phyloP scores from a whole-genome alignment of 53 echinoderm and acorn worm genomes.

The Holothuria scabra region DNA sequence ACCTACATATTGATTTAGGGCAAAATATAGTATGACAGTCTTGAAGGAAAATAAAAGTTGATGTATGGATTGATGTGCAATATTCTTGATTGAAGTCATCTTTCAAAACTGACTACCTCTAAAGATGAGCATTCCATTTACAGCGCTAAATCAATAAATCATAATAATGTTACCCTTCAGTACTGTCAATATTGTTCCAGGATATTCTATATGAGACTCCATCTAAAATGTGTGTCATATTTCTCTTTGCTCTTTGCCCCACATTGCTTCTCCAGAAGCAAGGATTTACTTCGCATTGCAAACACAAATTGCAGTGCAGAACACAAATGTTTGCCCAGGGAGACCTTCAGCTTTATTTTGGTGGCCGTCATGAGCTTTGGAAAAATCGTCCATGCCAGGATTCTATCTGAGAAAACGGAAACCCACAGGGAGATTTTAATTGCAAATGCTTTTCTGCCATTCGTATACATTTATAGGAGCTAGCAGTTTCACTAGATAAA shows the following conservation, averaged over 20 bases:
- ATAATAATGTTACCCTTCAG: slow-evolving; percentile 15
- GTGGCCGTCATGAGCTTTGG: slow-evolving; percentile 6
- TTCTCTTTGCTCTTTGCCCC: slow-evolving; percentile 44
- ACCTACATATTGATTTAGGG: no score
- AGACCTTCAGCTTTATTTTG: slow-evolving; percentile 1
- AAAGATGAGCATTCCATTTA: not conserved
- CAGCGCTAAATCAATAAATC: slow-evolving; percentile 11
- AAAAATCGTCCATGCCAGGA: no score
- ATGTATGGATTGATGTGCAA: no score
- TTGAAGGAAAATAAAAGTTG: no score
- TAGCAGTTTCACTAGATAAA: not conserved
- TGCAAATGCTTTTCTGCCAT: slow-evolving; percentile 4
- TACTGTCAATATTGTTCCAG: slow-evolving; percentile 23
- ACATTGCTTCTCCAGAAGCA: not conserved
- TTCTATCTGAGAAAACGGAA: slow-evolving; percentile 15
- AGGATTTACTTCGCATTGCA: slow-evolving; percentile 5
- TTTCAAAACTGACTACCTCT: no score
- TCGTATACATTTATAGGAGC: no score
- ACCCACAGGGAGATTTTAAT: slow-evolving; percentile 37
- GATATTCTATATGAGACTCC: slow-evolving; percentile 2
- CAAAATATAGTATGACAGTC: no score
- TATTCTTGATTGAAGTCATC: no score
- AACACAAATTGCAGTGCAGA: not conserved
- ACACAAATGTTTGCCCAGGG: slow-evolving; percentile 32
- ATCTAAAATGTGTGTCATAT: not conserved